Base-by-base conservation (phyloP, 2,888 invertebrate species). In the Amblyjoppa proteus region DNA sequence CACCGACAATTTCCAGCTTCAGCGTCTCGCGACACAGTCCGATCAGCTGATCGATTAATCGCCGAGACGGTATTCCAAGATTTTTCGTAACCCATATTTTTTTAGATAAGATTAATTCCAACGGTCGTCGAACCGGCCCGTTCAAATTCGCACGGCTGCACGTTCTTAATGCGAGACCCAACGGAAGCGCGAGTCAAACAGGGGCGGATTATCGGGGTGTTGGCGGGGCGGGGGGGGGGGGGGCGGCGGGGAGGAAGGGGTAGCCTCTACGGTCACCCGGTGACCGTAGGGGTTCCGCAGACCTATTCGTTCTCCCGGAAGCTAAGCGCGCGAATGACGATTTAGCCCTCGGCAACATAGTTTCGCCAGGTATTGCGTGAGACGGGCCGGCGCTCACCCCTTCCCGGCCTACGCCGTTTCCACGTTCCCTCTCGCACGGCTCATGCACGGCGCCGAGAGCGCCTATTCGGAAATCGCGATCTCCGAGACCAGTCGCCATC, bases 301-400 rank as follows among this genome's bases (percentile, higher is more conserved):
- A 56, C 64, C 78, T 75, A 75, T 74, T 69, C 73, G 82, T 64
- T 85, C 75, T 78, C 76, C 76, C 85, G 85, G 82, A 85, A 82
- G 78, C 73, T 85, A 75, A 75, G 49, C 61, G 56, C 71, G 79
- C 81, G 85, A 56, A 66, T 51, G 76, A 66, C 78, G 82, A 79
- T 69, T 69, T 82, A 75, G 86, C 81, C 86, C 81, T 82, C 84
- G 75, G 84, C 86, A 81, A 84, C 87, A 83, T 81, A 75, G 76
- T 64, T 64, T 73, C 66, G 78, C 77, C 66, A 45, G 64, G 31
- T 53, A 75, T 69, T 69, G 68, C 74, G 61, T 31, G 70, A 75
- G 45, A 38, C 45, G 38, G 64, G 70, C 61, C 38, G 61, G 81
- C 71, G 58, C 69, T 66, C 68, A 70, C 71, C 82, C 78, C 78